Conservation (phyloP, 2,797 vertebrate genomes). For the Rhabdomys pumilio region DNA sequence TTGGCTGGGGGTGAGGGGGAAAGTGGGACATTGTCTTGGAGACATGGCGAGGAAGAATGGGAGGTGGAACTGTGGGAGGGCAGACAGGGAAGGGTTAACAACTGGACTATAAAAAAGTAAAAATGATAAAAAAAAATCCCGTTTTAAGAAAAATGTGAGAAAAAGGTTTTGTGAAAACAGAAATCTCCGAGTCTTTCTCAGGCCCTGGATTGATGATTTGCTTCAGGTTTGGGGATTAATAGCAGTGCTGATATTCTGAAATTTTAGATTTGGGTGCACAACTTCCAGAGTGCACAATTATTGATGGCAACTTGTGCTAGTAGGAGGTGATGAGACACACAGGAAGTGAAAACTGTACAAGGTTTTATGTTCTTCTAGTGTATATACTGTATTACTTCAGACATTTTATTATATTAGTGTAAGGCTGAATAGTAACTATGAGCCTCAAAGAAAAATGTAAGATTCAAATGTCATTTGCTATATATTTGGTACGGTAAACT, state of each 20-base stretch:
- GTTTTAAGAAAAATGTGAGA: background rate
- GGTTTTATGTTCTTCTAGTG: background rate
- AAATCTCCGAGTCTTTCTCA: background rate
- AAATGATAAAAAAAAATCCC: too few species aligned
- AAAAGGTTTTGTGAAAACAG: background rate
- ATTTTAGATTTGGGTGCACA: background rate
- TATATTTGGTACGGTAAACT: background rate
- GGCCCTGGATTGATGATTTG: background rate
- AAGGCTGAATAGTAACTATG: background rate
- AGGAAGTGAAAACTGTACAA: background rate
- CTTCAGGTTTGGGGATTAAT: background rate
- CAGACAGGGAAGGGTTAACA: background rate
- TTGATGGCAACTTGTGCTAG: too few species aligned
- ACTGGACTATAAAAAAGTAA: background rate
- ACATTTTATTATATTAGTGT: background rate
- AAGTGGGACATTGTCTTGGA: background rate
- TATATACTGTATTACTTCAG: background rate
- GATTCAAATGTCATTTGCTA: background rate
- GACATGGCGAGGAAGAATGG: background rate
- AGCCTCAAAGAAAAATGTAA: background rate
- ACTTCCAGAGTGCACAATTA: background rate
- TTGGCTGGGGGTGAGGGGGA: rapidly evolving
- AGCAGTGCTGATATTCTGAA: background rate
- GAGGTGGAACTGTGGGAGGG: background rate
- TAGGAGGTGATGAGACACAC: background rate